These are phyloP conservation scores for Mellilla xanthometata DNA, from an alignment of 2,888 invertebrate genomes.

Conservation along the genomic window DNA sequence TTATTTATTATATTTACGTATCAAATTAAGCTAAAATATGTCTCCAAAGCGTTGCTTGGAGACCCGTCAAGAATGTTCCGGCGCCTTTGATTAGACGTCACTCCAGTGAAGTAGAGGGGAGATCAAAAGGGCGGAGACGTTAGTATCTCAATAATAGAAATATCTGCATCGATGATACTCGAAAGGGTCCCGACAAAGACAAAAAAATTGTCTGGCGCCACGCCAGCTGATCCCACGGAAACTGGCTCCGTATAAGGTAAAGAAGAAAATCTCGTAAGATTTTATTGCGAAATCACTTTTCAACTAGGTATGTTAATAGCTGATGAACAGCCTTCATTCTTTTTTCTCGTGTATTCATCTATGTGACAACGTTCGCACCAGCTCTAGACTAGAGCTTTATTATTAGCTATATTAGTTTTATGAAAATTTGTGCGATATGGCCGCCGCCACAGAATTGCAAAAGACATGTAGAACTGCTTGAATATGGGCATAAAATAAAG, in stretches of 20 bases:
- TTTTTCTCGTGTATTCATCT: too few species aligned
- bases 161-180: constrained; percentile 63
- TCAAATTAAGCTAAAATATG: background rate
- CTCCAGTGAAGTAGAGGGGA: constrained; percentile 9
- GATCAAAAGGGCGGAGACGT: constrained; percentile 20
- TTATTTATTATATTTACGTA: too few species aligned
- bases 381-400: too few species aligned
- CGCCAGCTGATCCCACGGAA: constrained; percentile 43
- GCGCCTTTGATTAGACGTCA: constrained; percentile 8
- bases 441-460: too few species aligned
- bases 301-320: too few species aligned
- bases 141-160: constrained; percentile 60
- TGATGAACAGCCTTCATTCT: too few species aligned
- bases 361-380: too few species aligned
- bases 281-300: background rate
- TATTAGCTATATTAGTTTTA: too few species aligned
- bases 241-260: constrained; percentile 7
- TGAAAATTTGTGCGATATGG: too few species aligned
- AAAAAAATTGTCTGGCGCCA: constrained; percentile 69
- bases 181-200: constrained; percentile 64
- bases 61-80: background rate
- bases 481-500: too few species aligned
- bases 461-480: too few species aligned
- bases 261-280: constrained; percentile 4
- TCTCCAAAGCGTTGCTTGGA: background rate